Evolutionary conservation across 2,113 vertebrate species (phyloP).

Genomic region (Heterochromis multidens): DNA sequence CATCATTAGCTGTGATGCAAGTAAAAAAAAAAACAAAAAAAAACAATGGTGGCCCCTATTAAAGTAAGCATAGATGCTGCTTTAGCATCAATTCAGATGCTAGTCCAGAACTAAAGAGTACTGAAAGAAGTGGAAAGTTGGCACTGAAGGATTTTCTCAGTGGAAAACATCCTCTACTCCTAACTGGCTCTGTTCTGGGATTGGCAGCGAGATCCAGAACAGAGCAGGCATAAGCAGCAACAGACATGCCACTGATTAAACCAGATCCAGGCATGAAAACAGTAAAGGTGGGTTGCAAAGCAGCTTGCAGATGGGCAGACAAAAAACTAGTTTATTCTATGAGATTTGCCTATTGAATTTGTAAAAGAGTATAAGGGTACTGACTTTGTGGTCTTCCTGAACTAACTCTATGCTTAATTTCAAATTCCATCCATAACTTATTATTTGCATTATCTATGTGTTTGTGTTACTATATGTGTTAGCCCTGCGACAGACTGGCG

Average conservation of each 20-base stretch:
- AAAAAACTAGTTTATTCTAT: background rate
- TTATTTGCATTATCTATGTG: no score
- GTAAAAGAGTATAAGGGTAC: background rate
- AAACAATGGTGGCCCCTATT: background rate
- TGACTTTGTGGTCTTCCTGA: background rate
- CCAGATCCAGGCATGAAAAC: background rate
- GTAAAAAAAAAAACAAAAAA: background rate
- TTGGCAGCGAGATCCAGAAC: no score
- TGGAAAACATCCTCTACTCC: background rate
- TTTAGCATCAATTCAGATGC: background rate
- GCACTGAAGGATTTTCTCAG: background rate
- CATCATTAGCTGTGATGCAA: background rate
- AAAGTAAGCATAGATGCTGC: background rate
- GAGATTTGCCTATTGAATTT: background rate
- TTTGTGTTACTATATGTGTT: no score
- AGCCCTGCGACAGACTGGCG: no score
- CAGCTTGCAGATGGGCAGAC: background rate
- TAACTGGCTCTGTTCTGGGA: background rate
- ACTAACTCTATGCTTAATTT: background rate
- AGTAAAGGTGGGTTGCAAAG: background rate
- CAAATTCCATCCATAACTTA: background rate
- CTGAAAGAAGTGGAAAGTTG: background rate
- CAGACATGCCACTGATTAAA: background rate
- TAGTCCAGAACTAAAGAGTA: background rate
- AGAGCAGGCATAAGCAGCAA: no score